Evolutionary conservation across 1,140 invertebrate species (phyloP).

Genomic region (Drosophila setifemur): DNA sequence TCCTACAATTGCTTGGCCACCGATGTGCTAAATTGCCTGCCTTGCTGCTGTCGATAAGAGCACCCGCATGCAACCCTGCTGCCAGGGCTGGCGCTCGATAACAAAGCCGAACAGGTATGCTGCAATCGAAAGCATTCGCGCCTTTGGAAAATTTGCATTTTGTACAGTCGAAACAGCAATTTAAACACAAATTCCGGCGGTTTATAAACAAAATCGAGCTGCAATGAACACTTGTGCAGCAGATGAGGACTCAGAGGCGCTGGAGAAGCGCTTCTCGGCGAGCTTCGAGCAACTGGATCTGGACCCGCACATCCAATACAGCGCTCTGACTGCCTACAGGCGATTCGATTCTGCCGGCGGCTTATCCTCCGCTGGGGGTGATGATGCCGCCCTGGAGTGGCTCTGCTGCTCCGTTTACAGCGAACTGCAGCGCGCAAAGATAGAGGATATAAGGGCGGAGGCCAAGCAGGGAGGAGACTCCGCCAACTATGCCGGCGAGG

Average conservation of each 20-base stretch:
- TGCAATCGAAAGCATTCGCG: conserved; percentile 25
- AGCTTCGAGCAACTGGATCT: conserved; percentile 41
- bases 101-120: background rate
- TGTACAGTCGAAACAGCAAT: conserved; percentile 28
- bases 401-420: conserved; percentile 58
- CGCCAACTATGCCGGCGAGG: background rate
- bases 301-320: conserved; percentile 10
- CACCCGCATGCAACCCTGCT: background rate
- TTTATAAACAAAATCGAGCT: background rate
- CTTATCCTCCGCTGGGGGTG: conserved; percentile 10
- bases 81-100: background rate
- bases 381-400: conserved; percentile 42
- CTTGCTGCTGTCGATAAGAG: background rate
- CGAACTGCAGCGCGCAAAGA: conserved; percentile 47
- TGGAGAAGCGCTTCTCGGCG: conserved; percentile 18
- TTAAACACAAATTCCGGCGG: background rate
- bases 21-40: too few relatives aligned
- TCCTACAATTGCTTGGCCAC: too few relatives aligned
- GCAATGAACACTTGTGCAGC: conserved; percentile 7
- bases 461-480: background rate
- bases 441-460: conserved; percentile 41
- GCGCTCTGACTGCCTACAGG: conserved; percentile 34
- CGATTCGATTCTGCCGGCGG: conserved; percentile 34
- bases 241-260: background rate
- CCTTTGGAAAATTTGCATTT: conserved; percentile 40